A percentile compares a stretch with the other conserved stretches of the same genome.
Evolutionary conservation across 2,113 vertebrate genomes (phyloP).

Genomic region (Campylorhamphus procurvoides): DNA sequence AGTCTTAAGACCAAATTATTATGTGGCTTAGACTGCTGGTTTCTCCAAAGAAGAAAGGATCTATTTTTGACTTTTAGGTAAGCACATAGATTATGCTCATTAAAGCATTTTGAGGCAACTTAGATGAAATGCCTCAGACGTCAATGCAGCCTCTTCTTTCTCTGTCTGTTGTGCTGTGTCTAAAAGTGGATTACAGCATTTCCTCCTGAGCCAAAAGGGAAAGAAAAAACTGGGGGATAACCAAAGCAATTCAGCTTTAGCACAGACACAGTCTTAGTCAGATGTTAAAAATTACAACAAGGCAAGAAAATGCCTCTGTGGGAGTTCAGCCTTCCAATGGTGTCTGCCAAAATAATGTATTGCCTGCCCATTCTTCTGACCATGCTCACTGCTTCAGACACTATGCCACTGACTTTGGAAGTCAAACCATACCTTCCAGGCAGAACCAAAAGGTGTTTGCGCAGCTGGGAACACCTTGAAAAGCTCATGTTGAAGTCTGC

Average conservation of each 20-base stretch:
- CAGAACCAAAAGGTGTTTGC: neutral
- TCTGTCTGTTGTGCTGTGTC: neutral
- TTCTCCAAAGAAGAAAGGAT: neutral
- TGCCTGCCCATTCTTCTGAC: neutral
- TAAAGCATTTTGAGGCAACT: neutral
- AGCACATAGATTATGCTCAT: neutral
- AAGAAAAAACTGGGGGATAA: neutral
- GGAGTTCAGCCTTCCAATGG: neutral
- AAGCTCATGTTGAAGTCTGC: neutral
- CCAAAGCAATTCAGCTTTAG: neutral
- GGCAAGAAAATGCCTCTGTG: neutral
- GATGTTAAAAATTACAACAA: neutral
- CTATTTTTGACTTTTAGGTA: neutral
- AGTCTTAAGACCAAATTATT: neutral
- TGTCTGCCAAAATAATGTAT: neutral
- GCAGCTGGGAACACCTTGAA: neutral
- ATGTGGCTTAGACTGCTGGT: neutral
- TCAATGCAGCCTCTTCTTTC: neutral
- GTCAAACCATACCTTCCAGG: neutral
- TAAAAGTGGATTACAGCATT: neutral
- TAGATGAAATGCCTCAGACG: neutral
- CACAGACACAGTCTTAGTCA: neutral
- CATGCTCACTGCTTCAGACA: neutral
- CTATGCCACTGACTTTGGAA: rapidly evolving
- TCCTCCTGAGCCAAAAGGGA: neutral